Base-by-base conservation (phyloP, 2,888 invertebrate species). In the Epinotia nisella region DNA sequence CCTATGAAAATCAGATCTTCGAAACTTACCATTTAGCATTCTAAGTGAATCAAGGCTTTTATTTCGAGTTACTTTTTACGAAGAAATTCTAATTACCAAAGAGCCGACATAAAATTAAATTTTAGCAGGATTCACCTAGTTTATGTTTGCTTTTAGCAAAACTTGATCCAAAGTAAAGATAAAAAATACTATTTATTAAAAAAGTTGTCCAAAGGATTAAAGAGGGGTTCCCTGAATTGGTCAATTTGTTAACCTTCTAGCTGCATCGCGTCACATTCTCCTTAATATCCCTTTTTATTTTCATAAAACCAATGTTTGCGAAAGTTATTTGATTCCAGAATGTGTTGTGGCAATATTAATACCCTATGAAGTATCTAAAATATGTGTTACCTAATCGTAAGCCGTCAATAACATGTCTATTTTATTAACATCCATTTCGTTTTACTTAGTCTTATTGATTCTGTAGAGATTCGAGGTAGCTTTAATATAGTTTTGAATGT, bases 191-290 rank as follows among this genome's bases (percentile, higher is more conserved):
- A 62, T 71, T 65, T 60, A 61, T 56, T 62, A 58, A 68, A 64
- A 69, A 68, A 72, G 45, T 68, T 49, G 35, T 62, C n/a, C 51
- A 15, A 59, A 13, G 45, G 17, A 68, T 39, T 41, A 68, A 55
- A 10, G 17, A 68, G 21, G 41, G 29, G 49, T 35, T 11, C 11
- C 19, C 35, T 55, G 51, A 58, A 66, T 56, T 58, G 17, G 51
- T 58, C 56, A 68, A 64, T 58, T 68, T 73, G 58, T 73, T 72
- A 72, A 68, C 49, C 68, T 68, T 68, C 62, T 58, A 17, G 15
- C 51, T 64, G 58, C 69, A 73, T 29, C 29, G 49, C 58, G 29
- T 62, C 62, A 51, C 51, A 62, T 56, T 41, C 62, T 51, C 53
- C 61, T 51, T 53, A 62, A 62, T 51, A 68, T 55, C 56, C 19